phyloP scores from a whole-genome alignment of 2,888 invertebrate genomes.

The Polietes domitor region DNA sequence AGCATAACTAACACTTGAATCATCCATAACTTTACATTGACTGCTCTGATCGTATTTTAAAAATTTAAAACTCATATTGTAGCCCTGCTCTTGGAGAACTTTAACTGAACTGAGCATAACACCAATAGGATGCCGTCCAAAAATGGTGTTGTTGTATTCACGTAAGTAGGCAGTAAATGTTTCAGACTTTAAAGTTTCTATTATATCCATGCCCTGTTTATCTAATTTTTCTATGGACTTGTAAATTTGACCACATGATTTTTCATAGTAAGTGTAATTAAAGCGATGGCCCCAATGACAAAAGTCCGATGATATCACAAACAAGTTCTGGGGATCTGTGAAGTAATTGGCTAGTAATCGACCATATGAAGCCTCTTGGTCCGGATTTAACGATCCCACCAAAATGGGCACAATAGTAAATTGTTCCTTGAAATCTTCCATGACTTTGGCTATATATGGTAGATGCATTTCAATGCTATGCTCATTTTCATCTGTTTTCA shows the following conservation, averaged over 20 bases:
- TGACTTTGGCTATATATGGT: conserved; percentile 98
- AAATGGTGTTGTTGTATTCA: conserved; percentile 99
- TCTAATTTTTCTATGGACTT: conserved; percentile 97
- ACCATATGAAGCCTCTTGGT: conserved; percentile 95
- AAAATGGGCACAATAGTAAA: conserved; percentile 98
- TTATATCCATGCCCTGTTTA: conserved; percentile 97
- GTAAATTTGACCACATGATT: conserved; percentile 91
- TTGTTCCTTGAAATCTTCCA: conserved; percentile 94
- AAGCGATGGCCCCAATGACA: conserved; percentile 99
- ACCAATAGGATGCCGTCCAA: conserved; percentile 98
- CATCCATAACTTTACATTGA: conserved; percentile 91
- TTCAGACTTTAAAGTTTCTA: conserved; percentile 93
- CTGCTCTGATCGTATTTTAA: conserved; percentile 98
- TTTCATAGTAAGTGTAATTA: conserved; percentile 93
- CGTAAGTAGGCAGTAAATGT: conserved; percentile 96
- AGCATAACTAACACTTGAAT: conserved; percentile 99
- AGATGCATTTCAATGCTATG: conserved; percentile 99
- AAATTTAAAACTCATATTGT: conserved; percentile 91
- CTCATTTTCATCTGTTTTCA: conserved; percentile 97
- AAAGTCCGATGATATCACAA: conserved; percentile 99
- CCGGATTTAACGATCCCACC: conserved; percentile 95
- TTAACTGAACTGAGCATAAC: conserved; percentile 89
- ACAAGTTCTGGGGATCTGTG: conserved; percentile 95
- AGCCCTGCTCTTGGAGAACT: conserved; percentile 82
- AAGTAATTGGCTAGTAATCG: conserved; percentile 93